Evolutionary conservation across 2,888 invertebrate genomes (phyloP).

Genomic region (Bugulina stolonifera): DNA sequence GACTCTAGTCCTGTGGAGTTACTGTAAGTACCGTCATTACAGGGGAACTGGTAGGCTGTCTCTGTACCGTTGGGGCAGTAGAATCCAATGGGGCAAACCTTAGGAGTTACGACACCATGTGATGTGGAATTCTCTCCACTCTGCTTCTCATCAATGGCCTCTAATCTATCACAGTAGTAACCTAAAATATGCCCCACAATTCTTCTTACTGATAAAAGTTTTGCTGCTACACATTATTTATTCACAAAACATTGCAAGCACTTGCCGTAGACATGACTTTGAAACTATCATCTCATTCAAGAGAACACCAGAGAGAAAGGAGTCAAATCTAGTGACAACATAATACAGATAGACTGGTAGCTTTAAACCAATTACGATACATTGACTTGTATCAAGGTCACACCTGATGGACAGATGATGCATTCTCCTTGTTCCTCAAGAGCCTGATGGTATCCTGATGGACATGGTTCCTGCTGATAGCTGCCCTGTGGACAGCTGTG

Average conservation of each 20-base stretch:
- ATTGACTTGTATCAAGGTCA: no score
- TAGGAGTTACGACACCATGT: conserved; percentile 49
- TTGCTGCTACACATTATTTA: no score
- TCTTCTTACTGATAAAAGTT: background rate
- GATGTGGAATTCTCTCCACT: conserved; percentile 43
- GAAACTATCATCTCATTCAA: no score
- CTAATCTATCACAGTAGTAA: conserved; percentile 45
- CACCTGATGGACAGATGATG: conserved; percentile 41
- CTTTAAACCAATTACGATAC: no score
- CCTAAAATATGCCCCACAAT: background rate
- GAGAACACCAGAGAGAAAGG: no score
- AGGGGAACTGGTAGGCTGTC: conserved; percentile 41
- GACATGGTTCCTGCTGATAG: conserved; percentile 40
- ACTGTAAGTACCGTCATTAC: conserved; percentile 47
- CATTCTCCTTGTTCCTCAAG: conserved; percentile 38
- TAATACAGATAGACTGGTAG: no score
- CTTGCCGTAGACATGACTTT: no score
- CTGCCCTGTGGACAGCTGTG: conserved; percentile 45
- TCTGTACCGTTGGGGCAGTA: conserved; percentile 46
- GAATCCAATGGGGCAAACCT: conserved; percentile 45
- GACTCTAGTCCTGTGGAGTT: conserved; percentile 41
- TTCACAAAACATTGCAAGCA: no score
- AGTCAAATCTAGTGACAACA: no score
- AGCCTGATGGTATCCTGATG: conserved; percentile 45
- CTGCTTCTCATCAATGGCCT: conserved; percentile 45